These are phyloP conservation scores for Coreoperca whiteheadi DNA, from an alignment of 2,113 vertebrate genomes.

Conservation along the genomic window DNA sequence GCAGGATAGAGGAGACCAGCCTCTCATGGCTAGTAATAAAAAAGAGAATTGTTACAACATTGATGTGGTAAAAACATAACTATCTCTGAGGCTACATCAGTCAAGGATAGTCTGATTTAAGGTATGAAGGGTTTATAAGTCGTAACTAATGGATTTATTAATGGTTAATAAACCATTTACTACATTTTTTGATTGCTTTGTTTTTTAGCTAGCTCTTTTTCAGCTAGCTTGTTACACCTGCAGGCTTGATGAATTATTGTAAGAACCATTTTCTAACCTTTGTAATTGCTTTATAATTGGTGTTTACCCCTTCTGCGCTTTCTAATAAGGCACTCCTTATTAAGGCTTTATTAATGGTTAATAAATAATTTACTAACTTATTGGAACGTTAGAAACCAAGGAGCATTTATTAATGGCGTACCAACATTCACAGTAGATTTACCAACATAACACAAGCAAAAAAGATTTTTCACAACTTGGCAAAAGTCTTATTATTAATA, in stretches of 20 bases:
- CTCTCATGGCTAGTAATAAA: slow-evolving; percentile 32
- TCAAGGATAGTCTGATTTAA: background rate
- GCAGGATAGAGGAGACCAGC: slow-evolving; percentile 27
- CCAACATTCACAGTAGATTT: background rate
- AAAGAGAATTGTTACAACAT: slow-evolving; percentile 29
- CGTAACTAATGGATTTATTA: background rate
- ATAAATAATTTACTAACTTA: too few species aligned
- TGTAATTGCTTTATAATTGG: background rate
- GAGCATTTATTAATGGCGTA: too few species aligned
- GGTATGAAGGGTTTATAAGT: background rate
- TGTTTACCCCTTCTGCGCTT: too few species aligned
- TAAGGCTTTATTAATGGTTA: too few species aligned
- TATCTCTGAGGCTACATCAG: background rate
- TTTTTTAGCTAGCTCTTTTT: too few species aligned
- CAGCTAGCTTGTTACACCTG: background rate
- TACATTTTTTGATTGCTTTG: too few species aligned
- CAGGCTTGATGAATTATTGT: background rate
- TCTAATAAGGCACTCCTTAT: too few species aligned
- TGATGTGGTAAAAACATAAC: slow-evolving; percentile 10
- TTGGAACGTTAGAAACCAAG: too few species aligned
- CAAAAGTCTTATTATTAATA: background rate
- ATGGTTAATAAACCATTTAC: background rate
- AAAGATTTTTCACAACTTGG: background rate
- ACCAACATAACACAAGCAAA: background rate
- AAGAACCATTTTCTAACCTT: background rate